phyloP scores from a whole-genome alignment of 2,113 vertebrate species.

The Apus apus region DNA sequence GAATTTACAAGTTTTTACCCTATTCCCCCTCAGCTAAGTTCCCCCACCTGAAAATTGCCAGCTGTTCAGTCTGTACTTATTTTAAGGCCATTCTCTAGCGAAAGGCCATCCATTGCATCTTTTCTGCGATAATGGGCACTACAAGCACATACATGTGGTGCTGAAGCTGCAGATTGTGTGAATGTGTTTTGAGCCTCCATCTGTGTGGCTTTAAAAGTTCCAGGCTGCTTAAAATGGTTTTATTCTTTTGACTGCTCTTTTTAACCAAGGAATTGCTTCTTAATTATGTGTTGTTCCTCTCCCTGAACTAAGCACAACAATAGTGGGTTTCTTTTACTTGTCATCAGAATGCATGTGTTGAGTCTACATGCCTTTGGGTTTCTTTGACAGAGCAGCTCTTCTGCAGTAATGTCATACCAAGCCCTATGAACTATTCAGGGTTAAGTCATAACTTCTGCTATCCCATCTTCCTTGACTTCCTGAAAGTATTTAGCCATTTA shows the following conservation, averaged over 20 bases:
- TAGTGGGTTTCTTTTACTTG: background rate
- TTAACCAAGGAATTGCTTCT: background rate
- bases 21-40: rapidly evolving
- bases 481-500: background rate
- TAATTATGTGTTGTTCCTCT: background rate
- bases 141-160: rapidly evolving
- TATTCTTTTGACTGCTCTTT: background rate
- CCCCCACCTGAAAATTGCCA: background rate
- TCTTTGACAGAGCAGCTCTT: background rate
- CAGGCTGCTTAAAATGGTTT: background rate
- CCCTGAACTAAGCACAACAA: background rate
- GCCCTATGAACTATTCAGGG: background rate
- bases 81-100: background rate
- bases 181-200: background rate
- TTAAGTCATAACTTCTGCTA: background rate
- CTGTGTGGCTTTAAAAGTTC: background rate
- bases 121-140: background rate
- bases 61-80: background rate
- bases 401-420: background rate
- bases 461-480: background rate
- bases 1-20: background rate
- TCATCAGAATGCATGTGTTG: background rate
- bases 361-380: background rate
- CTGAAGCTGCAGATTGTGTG: background rate
- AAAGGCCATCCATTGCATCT: background rate